Evolutionary conservation across 2,888 invertebrate genomes (phyloP).

Genomic region (Liodrosophila aerea): DNA sequence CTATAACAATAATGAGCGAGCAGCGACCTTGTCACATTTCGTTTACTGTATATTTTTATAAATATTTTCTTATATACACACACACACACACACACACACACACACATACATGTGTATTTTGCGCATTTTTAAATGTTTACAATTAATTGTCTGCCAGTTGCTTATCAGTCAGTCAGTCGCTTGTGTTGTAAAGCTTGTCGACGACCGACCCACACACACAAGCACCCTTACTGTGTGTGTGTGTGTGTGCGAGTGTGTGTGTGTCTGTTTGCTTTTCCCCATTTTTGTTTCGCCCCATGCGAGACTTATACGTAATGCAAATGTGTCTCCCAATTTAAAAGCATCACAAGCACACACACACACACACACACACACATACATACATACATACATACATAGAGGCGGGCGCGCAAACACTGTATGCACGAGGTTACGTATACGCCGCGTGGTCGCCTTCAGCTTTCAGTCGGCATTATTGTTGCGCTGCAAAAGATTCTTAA

Average conservation of each 20-base stretch:
- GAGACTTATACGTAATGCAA: conserved; percentile 61
- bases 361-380: background rate
- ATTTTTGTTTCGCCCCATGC: conserved; percentile 27
- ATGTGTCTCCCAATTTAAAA: conserved; percentile 41
- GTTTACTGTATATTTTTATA: conserved; percentile 15
- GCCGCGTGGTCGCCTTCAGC: conserved; percentile 70
- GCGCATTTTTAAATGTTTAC: conserved; percentile 32
- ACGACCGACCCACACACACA: background rate
- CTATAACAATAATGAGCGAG: conserved; percentile 1
- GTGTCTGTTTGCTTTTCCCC: conserved; percentile 8
- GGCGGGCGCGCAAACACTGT: background rate
- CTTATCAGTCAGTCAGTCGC: conserved; percentile 46
- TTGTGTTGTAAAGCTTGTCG: conserved; percentile 18
- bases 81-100: too few species aligned
- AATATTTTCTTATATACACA: too few species aligned
- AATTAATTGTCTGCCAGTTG: conserved; percentile 24
- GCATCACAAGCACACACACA: conserved; percentile 29
- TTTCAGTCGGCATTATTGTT: conserved; percentile 40
- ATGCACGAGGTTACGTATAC: conserved; percentile 67
- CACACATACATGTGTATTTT: conserved; percentile 23
- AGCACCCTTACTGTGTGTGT: conserved; percentile 3
- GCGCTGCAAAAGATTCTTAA: background rate
- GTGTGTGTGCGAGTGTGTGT: conserved; percentile 4
- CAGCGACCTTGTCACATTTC: conserved; percentile 62
- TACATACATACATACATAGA: conserved; percentile 11